Evolutionary conservation across 2,797 vertebrate genomes (phyloP), one percentile per base, ranked within the genome.

Genomic region (Anguilla megastoma): DNA sequence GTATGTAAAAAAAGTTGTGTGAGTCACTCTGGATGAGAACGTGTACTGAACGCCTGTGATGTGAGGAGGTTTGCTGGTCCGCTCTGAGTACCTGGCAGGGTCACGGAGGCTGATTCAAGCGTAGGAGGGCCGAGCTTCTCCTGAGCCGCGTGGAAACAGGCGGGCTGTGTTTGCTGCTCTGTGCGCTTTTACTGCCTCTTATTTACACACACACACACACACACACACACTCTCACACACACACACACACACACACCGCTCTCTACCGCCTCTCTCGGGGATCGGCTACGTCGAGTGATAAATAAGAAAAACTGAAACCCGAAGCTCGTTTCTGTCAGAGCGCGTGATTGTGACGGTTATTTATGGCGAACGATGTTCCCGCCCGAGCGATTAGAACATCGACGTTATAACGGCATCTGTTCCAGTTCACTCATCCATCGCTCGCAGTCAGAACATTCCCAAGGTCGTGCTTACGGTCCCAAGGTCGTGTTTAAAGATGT

Each of bases 371-470:
- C 56, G 48, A 41, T n/a, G 33, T 36, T 6, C 16, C 80, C 8
- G 24, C n/a, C 54, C 30, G 52, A 27, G 69, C 52, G 52, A 87
- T 69, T 60, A 50, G 69, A 87, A 52, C 79, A 84, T 87, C n/a
- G n/a, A 0, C 6, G n/a, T n/a, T 50, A 84, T 84, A 50, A 41
- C 48, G 21, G 41, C 60, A 66, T 87, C 58, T 33, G 58, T 69
- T 9, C 76, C 79, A 33, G 48, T 83, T 50, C 76, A 10, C 76
- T 52, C 27, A 0, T 14, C 76, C 3, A 3, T 69, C 60, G 69
- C 80, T n/a, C 7, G 16, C 36, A 24, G n/a, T n/a, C 21, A 52
- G 24, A 69, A 54, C 2, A 52, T 5, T 27, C 45, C 45, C 24
- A 36, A 30, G 60, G 79, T 21, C 41, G 2, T 63, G 41, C 82